phyloP scores from a whole-genome alignment of 2,113 vertebrate species.

The Donacobius atricapilla region DNA sequence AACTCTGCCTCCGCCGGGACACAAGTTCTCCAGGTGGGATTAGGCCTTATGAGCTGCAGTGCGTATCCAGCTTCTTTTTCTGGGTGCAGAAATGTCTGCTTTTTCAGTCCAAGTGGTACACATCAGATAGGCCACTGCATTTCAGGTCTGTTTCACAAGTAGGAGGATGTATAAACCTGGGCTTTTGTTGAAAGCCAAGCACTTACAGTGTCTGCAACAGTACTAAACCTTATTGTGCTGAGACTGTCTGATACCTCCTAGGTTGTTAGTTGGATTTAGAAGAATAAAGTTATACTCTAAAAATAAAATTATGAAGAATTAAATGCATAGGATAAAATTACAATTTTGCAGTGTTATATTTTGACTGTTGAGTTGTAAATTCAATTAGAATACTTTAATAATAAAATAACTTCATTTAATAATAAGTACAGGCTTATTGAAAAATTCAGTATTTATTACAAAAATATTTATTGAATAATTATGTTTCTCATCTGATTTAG shows the following conservation, averaged over 20 bases:
- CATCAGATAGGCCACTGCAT: background rate
- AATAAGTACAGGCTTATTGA: background rate
- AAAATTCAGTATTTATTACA: background rate
- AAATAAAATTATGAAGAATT: background rate
- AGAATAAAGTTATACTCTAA: constrained; percentile 50
- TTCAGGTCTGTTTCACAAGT: background rate
- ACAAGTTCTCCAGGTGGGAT: background rate
- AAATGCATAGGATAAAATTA: background rate
- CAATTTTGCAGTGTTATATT: background rate
- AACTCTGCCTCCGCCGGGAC: accelerated
- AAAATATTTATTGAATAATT: background rate
- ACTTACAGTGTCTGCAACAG: background rate
- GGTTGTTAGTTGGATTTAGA: constrained; percentile 2
- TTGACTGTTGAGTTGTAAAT: constrained; percentile 58
- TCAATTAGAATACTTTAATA: background rate
- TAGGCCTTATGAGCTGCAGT: accelerated
- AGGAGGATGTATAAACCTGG: background rate
- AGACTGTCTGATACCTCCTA: constrained; percentile 27
- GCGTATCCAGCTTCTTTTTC: background rate
- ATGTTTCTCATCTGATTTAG: background rate
- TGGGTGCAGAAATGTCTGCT: background rate
- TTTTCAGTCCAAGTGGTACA: background rate
- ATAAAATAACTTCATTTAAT: background rate
- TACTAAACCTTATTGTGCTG: background rate
- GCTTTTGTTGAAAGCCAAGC: background rate